These are phyloP conservation scores for Nyctalus aviator DNA, from an alignment of 2,797 vertebrate genomes.

Conservation along the genomic window DNA sequence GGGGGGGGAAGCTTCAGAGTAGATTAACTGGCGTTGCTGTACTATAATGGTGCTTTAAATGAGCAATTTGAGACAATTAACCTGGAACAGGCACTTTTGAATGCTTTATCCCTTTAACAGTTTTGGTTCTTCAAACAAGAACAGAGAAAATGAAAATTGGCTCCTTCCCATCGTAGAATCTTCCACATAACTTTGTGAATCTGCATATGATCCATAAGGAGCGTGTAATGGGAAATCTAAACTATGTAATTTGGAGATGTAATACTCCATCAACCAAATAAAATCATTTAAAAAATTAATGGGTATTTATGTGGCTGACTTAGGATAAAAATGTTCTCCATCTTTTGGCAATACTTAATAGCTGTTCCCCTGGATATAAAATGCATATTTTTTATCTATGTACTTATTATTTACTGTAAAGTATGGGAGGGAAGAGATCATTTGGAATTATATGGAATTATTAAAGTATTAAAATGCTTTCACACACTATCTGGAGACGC, in stretches of 20 bases:
- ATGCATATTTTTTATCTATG: neutral
- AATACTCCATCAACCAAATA: conserved; percentile 81
- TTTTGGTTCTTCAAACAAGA: conserved; percentile 85
- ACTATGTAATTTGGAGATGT: conserved; percentile 80
- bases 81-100: conserved; percentile 83
- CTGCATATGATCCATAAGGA: conserved; percentile 76
- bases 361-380: conserved; percentile 43
- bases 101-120: conserved; percentile 82
- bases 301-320: conserved; percentile 78
- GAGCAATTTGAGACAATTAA: conserved; percentile 85
- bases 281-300: conserved; percentile 83
- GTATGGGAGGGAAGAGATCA: conserved; percentile 68
- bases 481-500: conserved; percentile 54
- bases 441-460: conserved; percentile 75
- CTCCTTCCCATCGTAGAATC: conserved; percentile 69
- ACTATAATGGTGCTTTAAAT: conserved; percentile 83
- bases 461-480: conserved; percentile 74
- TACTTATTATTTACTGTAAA: conserved; percentile 70
- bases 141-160: conserved; percentile 83
- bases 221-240: conserved; percentile 78
- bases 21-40: conserved; percentile 82
- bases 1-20: conserved; percentile 71
- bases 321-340: conserved; percentile 77
- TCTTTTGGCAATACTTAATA: conserved; percentile 70
- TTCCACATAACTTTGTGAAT: conserved; percentile 76